Evolutionary conservation across 1,140 invertebrate genomes (phyloP).

Genomic region (Psilanteris sp.): DNA sequence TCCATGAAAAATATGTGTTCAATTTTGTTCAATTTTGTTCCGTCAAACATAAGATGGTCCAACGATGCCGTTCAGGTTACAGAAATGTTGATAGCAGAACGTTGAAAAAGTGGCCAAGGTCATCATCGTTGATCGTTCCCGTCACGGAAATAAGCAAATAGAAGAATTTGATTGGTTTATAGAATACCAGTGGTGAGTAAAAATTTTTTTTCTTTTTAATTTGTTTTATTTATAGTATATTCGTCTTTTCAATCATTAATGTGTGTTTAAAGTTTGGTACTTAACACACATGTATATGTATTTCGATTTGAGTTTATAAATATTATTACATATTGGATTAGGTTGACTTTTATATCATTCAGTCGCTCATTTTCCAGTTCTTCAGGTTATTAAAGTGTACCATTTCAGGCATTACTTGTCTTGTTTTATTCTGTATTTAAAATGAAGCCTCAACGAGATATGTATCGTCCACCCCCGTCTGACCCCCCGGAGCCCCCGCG

Average conservation of each 20-base stretch:
- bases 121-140: conserved; percentile 59
- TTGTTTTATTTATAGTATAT: conserved; percentile 26
- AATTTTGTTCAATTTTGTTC: no score
- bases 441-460: conserved; percentile 91
- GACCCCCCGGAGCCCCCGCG: conserved; percentile 86
- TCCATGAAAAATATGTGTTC: no score
- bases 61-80: conserved; percentile 34
- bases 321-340: conserved; percentile 29
- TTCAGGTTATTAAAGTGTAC: conserved; percentile 21
- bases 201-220: conserved; percentile 50
- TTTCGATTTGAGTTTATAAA: conserved; percentile 15
- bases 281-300: conserved; percentile 28
- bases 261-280: conserved; percentile 38
- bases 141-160: conserved; percentile 79
- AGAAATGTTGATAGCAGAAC: conserved; percentile 32
- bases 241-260: conserved; percentile 35
- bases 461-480: conserved; percentile 86
- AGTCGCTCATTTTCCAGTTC: conserved; percentile 41
- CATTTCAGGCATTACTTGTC: conserved; percentile 53
- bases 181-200: conserved; percentile 59
- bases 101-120: conserved; percentile 46
- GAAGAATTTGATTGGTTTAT: conserved; percentile 79
- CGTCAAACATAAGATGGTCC: conserved; percentile 30
- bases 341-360: conserved; percentile 30
- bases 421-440: conserved; percentile 76